A percentile compares a stretch with the other conserved stretches of the same genome.
Conservation (phyloP, 2,797 vertebrate species). For the Rhodeus uyekii region DNA sequence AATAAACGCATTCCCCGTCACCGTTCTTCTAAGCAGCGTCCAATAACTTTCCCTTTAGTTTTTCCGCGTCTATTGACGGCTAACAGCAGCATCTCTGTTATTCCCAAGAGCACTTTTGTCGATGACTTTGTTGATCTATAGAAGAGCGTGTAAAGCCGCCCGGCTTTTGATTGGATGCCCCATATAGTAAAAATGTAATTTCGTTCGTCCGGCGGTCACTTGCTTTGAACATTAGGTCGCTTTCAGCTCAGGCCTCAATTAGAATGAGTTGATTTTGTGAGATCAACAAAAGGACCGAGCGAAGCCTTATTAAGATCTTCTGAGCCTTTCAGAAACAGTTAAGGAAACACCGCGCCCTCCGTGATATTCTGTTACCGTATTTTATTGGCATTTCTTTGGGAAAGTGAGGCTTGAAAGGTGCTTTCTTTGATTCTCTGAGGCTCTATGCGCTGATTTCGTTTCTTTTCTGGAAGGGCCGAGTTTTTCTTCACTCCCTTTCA, state of each 20-base stretch:
- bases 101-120: constrained; percentile 73
- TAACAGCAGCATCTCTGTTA: constrained; percentile 75
- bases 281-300: constrained; percentile 79
- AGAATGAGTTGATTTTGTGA: constrained; percentile 81
- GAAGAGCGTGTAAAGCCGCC: constrained; percentile 69
- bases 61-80: constrained; percentile 54
- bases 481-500: constrained; percentile 59
- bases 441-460: constrained; percentile 61
- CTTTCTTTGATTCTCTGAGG: constrained; percentile 73
- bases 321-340: constrained; percentile 73
- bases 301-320: constrained; percentile 73
- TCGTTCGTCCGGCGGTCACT: constrained; percentile 76
- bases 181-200: constrained; percentile 75
- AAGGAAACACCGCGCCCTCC: constrained; percentile 75
- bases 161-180: constrained; percentile 74
- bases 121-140: constrained; percentile 81
- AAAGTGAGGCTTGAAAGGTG: constrained; percentile 63
- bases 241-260: constrained; percentile 84
- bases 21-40: constrained; percentile 54
- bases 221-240: constrained; percentile 89
- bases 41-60: constrained; percentile 55
- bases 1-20: constrained; percentile 42
- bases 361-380: constrained; percentile 77
- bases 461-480: constrained; percentile 60
- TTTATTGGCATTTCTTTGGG: constrained; percentile 75